A percentile compares a stretch with the other conserved stretches of the same genome.
Evolutionary conservation across 1,140 invertebrate genomes (phyloP).

Genomic region (Neodiprion fabricii): DNA sequence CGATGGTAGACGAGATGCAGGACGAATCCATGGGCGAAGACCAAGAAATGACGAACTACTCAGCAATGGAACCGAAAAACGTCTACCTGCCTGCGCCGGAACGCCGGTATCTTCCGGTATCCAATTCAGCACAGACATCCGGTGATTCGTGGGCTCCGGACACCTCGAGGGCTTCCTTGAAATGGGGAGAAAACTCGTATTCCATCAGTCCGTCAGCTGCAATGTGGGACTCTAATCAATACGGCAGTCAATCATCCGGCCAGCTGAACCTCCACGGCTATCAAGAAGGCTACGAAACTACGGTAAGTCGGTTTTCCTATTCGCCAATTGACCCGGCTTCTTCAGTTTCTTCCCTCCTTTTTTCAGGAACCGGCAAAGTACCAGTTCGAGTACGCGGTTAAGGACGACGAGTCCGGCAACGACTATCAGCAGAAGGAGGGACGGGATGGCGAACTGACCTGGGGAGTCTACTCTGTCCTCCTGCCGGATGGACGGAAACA

Average conservation of each 20-base stretch:
- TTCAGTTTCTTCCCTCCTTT: too few relatives aligned
- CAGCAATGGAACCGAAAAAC: too few relatives aligned
- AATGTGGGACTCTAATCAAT: constrained; percentile 34
- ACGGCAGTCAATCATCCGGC: constrained; percentile 43
- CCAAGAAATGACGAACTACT: too few relatives aligned
- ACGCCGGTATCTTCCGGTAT: too few relatives aligned
- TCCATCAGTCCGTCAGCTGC: not conserved
- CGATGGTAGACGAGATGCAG: too few relatives aligned
- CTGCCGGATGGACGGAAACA: not conserved
- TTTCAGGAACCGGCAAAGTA: not conserved
- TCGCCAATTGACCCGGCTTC: too few relatives aligned
- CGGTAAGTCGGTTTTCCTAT: not conserved
- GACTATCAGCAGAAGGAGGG: not conserved
- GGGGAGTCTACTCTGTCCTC: not conserved
- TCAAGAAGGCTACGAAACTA: not conserved
- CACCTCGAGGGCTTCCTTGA: not conserved
- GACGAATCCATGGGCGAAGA: too few relatives aligned
- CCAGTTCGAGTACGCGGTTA: not conserved
- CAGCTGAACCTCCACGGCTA: constrained; percentile 25
- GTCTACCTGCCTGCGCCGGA: too few relatives aligned
- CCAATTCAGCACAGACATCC: too few relatives aligned
- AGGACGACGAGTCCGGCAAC: not conserved
- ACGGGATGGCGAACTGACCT: not conserved
- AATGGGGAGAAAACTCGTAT: not conserved
- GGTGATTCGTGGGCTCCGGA: not conserved